A percentile compares a stretch with the other conserved stretches of the same genome.
These are phyloP conservation scores for Dicycla oo DNA, from an alignment of 2,888 invertebrate species.

Conservation along the genomic window DNA sequence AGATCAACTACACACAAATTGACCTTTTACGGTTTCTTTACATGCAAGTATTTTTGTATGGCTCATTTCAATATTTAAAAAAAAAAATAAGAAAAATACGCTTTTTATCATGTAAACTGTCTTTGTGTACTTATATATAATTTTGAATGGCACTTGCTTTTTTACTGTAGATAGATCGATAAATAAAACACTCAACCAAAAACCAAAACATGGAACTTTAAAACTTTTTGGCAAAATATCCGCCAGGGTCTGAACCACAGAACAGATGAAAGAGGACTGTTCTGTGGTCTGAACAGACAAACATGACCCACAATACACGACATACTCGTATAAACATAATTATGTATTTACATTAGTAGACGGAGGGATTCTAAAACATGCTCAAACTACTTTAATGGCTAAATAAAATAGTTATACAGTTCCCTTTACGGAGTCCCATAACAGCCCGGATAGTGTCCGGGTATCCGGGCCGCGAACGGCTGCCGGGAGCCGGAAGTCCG, in stretches of 20 bases:
- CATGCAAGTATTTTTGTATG: neutral
- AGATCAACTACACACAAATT: constrained; percentile 34
- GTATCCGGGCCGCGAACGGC: constrained; percentile 9
- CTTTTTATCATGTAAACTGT: no score
- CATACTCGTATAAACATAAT: constrained; percentile 23
- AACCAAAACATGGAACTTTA: no score
- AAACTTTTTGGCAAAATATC: neutral
- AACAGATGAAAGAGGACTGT: no score
- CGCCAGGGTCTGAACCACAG: neutral
- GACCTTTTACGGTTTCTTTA: constrained; percentile 12
- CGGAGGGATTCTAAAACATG: constrained; percentile 22
- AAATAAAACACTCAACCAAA: neutral
- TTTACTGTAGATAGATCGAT: neutral
- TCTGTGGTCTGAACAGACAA: neutral
- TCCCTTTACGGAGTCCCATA: constrained; percentile 23
- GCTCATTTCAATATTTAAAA: no score
- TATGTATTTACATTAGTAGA: constrained; percentile 8
- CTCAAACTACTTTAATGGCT: constrained; percentile 45
- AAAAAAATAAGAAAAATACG: no score
- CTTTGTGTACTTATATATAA: no score
- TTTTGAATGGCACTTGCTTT: neutral
- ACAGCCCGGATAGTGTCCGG: constrained; percentile 17
- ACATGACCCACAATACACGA: neutral
- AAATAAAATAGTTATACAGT: constrained; percentile 54
- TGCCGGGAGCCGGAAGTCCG: constrained; percentile 51